Base-by-base conservation (phyloP, 2,113 vertebrate species). In the Sylvicapra grimmia region DNA sequence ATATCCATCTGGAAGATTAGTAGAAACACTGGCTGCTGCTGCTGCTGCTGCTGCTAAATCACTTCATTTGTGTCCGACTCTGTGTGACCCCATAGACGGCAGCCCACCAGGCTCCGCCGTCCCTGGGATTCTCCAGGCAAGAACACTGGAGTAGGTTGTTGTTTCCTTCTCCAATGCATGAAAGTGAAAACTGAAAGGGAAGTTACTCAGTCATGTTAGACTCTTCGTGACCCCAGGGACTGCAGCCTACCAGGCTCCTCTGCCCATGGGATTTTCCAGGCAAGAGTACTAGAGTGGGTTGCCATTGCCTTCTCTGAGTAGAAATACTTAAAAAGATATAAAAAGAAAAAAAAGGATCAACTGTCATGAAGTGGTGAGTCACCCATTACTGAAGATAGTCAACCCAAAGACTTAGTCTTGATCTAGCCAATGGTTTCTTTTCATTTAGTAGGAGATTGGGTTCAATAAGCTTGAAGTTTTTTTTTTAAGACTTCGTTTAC, bases 141-240 rank as follows among this genome's bases (percentile, higher is more conserved):
- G 25, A 61, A 12, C 25, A 2, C 58, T 12, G 58, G 58, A 29
- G 58, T 59, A 25, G 58, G 58, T 1, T 29, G 58, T 25, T 11
- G 5, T 12, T 29, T 5, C 58, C 11, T 59, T 59, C 58, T 59
- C 58, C 11, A 13, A 1, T 59, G 58, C 25, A 29, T 12, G 11
- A 59, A 29, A 59, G 58, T 11, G 58, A 59, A 59, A 59, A 11
- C 0, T 25, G 58, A 11, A 59, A 59, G 58, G 6, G 25, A 59
- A 61, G 58, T 61, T 1, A 0, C 27, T 61, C 27, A 61, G 12
- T 29, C 59, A 0, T 29, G 59, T 29, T 27, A 0, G 12, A 61
- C 59, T 29, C 59, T 61, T 13, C 1, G 2, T 0, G 0, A 61
- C 59, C 12, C 59, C 27, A 14, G 6, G 29, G 27, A 61, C 13